These are phyloP conservation scores for Nothobranchius kuhntae DNA, from an alignment of 2,113 vertebrate genomes.

Conservation along the genomic window DNA sequence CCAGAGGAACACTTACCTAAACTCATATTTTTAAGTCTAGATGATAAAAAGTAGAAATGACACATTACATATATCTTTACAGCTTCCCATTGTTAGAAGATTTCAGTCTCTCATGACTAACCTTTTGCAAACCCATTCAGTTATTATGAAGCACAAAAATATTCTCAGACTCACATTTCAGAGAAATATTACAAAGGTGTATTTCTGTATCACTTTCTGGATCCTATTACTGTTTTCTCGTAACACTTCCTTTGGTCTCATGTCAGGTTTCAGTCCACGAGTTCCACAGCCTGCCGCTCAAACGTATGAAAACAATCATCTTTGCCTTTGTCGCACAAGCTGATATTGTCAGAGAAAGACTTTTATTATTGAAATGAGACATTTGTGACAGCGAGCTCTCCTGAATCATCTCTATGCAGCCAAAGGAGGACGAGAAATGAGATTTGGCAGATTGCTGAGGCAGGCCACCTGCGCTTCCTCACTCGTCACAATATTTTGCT, in stretches of 20 bases:
- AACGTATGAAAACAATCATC: slow-evolving; percentile 47
- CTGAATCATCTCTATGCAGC: slow-evolving; percentile 30
- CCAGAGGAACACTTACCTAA: too few relatives aligned
- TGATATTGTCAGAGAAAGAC: slow-evolving; percentile 48
- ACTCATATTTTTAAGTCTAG: too few relatives aligned
- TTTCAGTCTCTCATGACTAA: too few relatives aligned
- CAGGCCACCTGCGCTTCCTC: slow-evolving; percentile 51
- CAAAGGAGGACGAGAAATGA: slow-evolving; percentile 48
- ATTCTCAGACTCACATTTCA: not conserved
- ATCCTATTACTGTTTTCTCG: slow-evolving; percentile 5
- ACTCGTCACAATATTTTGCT: slow-evolving; percentile 35
- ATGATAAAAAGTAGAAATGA: too few relatives aligned
- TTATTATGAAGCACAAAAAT: too few relatives aligned
- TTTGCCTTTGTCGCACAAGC: slow-evolving; percentile 16
- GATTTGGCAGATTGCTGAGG: slow-evolving; percentile 59
- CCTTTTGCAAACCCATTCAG: too few relatives aligned
- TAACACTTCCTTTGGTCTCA: slow-evolving; percentile 18
- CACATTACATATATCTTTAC: too few relatives aligned
- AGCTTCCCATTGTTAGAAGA: too few relatives aligned
- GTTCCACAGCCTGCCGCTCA: slow-evolving; percentile 58
- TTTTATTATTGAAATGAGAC: slow-evolving; percentile 76
- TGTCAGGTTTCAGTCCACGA: slow-evolving; percentile 37
- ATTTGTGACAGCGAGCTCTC: slow-evolving; percentile 53
- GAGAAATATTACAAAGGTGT: slow-evolving; percentile 4
- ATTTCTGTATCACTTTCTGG: not conserved